Evolutionary conservation across 2,888 invertebrate genomes (phyloP).

Genomic region (Heteropelma amictum): DNA sequence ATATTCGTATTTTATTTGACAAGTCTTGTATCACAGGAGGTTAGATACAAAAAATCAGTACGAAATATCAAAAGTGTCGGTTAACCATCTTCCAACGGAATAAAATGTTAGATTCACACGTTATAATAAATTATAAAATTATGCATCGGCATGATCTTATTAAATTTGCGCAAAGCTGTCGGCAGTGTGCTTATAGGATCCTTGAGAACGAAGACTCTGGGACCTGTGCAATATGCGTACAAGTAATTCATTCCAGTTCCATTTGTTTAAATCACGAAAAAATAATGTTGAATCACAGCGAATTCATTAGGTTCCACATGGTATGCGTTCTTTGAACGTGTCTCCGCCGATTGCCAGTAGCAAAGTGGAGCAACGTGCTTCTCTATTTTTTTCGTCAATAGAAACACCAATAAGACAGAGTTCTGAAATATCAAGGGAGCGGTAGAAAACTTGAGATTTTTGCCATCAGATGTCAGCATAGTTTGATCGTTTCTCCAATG

Average conservation of each 20-base stretch:
- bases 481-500: not conserved
- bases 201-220: slow-evolving; percentile 58
- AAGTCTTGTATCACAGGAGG: not conserved
- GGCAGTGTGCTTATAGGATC: slow-evolving; percentile 58
- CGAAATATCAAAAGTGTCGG: not conserved
- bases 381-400: slow-evolving; percentile 24
- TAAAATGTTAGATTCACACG: not conserved
- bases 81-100: slow-evolving; percentile 3
- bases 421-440: slow-evolving; percentile 25
- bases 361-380: slow-evolving; percentile 35
- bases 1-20: not conserved
- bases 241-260: slow-evolving; percentile 64
- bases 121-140: not conserved
- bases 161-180: slow-evolving; percentile 23
- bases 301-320: slow-evolving; percentile 62
- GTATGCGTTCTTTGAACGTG: slow-evolving; percentile 57
- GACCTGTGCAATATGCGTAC: slow-evolving; percentile 55
- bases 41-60: not conserved
- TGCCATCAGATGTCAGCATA: not conserved
- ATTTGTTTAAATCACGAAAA: slow-evolving; percentile 61
- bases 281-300: slow-evolving; percentile 64
- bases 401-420: slow-evolving; percentile 1
- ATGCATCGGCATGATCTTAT: not conserved
- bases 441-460: not conserved
- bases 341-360: slow-evolving; percentile 57